Base-by-base conservation (phyloP, 2,888 invertebrate species). In the Xylota segnis region DNA sequence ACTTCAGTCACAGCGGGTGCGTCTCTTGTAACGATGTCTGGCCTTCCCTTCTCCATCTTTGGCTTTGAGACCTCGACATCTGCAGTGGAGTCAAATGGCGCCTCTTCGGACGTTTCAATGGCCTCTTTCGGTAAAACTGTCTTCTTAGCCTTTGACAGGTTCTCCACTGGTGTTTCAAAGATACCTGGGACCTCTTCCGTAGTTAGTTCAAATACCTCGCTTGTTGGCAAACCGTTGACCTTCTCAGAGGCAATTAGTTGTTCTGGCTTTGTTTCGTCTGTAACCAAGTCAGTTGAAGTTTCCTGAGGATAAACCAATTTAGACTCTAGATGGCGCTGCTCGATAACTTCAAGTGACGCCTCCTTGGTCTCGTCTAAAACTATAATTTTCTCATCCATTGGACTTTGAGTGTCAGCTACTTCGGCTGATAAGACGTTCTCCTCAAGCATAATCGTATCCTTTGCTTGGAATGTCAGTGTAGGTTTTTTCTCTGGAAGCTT, bases 181-280 rank as follows among this genome's bases (percentile, higher is more conserved):
- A 93, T 92, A 56, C 93, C 93, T 93, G 96, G 96, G 50, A 94
- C 94, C 92, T 96, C 96, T 59, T 94, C 92, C 58, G 93, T 93
- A 87, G 95, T 91, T 12, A 92, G 90, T 10, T 94, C 89, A 43
- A 92, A 91, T 7, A 81, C 72, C 32, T 82, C 77, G 32, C 77
- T 78, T 6, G 82, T 70, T 89, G 63, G 91, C 89, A 23, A 93
- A 92, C 87, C 92, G 90, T 76, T 93, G 93, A 23, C 90, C 90
- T 47, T 93, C 89, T 71, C 93, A 91, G 83, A 95, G 94, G 47
- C 90, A 88, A 10, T 91, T 92, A 92, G 6, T 0, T 23, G 18
- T 2, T 16, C 32, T 9, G 43, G 4, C 7, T 68, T 82, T 5
- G 40, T 34, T 0, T 37, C 68, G 7, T 61, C 81, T 10, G 47